Base-by-base conservation (phyloP, 1,140 invertebrate species). In the Ectropis grisescens region DNA sequence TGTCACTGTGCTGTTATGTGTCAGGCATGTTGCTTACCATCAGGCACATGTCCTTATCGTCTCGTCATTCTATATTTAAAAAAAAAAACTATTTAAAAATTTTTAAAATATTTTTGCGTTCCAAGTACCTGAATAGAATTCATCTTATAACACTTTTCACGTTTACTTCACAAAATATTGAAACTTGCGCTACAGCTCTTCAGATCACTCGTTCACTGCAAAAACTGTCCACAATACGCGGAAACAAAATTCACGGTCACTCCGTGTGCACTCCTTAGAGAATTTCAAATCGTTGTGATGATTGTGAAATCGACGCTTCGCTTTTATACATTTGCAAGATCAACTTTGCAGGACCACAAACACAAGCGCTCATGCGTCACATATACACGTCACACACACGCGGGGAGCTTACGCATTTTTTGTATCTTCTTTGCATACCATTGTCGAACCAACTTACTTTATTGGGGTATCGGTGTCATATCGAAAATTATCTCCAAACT, bases 271-370 rank as follows among this genome's bases (percentile, higher is more conserved):
- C 59, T 71, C 66, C 58, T 74, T 66, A 62, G 67, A 70, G 64
- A 47, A 68, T 70, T 64, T 62, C 62, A 76, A 79, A 70, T 69
- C 57, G 65, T 62, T 81, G 46, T 81, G 74, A 64, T 76, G 72
- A 81, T 79, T 79, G 78, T 74, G 74, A 81, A 81, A 81, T 75
- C 71, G 47, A 50, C 64, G 60, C 69, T 50, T 64, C 69, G 71
- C 69, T 81, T 81, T 76, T 81, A 81, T 81, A 81, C 65, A 75
- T 69, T 66, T 70, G 72, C 74, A 74, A 70, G 67, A 78, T 74
- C 71, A 68, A 67, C 50, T 65, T 66, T 58, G 55, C 60, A 42
- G 49, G 51, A 54, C 36, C 47, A 43, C 40, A 23, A 39, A 49
- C 58, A 54, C 54, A 54, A 29, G 34, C 41, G n/a, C 28, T 12